A percentile compares a stretch with the other conserved stretches of the same genome.
Evolutionary conservation across 64 coral and sea anemone genomes (phyloP).

Genomic region (Orbicella faveolata): DNA sequence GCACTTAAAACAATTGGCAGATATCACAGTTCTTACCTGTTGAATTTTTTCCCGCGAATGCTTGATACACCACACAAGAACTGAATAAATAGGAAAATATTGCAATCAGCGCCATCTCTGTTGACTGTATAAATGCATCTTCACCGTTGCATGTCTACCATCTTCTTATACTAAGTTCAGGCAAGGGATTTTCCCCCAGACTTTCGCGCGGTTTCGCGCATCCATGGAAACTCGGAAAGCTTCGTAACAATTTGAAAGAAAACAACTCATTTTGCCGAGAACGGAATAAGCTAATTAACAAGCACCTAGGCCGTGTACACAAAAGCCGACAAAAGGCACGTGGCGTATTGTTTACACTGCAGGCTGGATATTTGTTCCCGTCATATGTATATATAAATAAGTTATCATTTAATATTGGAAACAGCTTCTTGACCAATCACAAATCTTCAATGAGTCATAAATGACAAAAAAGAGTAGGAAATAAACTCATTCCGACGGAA

Average conservation of each 20-base stretch:
- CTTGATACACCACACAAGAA: background rate
- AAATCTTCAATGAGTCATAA: too few relatives aligned
- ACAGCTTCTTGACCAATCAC: too few relatives aligned
- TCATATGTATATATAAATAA: too few relatives aligned
- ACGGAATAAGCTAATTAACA: too few relatives aligned
- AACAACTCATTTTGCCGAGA: background rate
- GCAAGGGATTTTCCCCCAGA: conserved; percentile 15
- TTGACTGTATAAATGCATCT: background rate
- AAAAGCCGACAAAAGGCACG: too few relatives aligned
- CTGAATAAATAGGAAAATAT: background rate
- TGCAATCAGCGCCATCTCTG: background rate
- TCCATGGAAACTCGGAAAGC: background rate
- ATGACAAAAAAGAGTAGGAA: too few relatives aligned
- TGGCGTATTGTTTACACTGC: too few relatives aligned
- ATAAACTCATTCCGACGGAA: too few relatives aligned
- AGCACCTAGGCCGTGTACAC: too few relatives aligned
- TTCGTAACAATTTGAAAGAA: background rate
- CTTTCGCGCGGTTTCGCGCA: background rate
- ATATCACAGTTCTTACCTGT: background rate
- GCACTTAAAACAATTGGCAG: background rate
- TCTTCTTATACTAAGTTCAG: background rate
- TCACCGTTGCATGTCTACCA: background rate
- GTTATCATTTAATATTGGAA: too few relatives aligned
- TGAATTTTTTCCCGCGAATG: background rate
- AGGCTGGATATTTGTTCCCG: too few relatives aligned